These are phyloP conservation scores for Lamellibrachia luymesi DNA, from an alignment of 1,140 invertebrate genomes.

Conservation along the genomic window DNA sequence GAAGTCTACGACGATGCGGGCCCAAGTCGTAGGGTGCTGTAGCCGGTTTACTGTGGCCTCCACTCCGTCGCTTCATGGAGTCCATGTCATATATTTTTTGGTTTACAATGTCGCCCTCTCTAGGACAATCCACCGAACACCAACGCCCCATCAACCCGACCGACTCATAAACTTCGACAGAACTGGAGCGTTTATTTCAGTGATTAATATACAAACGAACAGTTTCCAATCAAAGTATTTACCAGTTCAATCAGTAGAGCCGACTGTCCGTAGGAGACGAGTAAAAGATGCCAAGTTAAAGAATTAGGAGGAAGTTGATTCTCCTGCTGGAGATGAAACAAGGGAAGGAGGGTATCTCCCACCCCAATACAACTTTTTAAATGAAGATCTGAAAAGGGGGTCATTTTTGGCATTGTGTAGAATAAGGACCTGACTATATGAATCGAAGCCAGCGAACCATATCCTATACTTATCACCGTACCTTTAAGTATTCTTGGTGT, in stretches of 20 bases:
- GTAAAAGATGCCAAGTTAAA: too few relatives aligned
- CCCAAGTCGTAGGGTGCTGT: not conserved
- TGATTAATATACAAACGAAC: too few relatives aligned
- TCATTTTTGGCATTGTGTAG: not conserved
- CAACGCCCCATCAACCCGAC: too few relatives aligned
- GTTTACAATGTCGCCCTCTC: not conserved
- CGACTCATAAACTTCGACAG: not conserved
- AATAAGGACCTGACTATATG: not conserved
- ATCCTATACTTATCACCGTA: not conserved
- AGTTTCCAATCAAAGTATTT: too few relatives aligned
- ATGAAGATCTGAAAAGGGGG: too few relatives aligned
- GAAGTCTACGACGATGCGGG: not conserved
- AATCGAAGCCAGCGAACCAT: not conserved
- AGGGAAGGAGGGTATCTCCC: too few relatives aligned
- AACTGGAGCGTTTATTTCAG: too few relatives aligned
- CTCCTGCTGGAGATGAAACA: too few relatives aligned
- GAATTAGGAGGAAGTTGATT: too few relatives aligned
- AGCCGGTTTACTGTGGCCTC: not conserved
- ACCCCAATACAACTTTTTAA: too few relatives aligned
- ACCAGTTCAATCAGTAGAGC: too few relatives aligned
- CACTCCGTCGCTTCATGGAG: not conserved
- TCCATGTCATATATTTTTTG: not conserved
- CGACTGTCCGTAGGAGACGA: too few relatives aligned
- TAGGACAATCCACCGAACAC: not conserved
- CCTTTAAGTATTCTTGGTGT: not conserved